Evolutionary conservation across 2,888 invertebrate species (phyloP).

Genomic region (Maniola hyperantus): DNA sequence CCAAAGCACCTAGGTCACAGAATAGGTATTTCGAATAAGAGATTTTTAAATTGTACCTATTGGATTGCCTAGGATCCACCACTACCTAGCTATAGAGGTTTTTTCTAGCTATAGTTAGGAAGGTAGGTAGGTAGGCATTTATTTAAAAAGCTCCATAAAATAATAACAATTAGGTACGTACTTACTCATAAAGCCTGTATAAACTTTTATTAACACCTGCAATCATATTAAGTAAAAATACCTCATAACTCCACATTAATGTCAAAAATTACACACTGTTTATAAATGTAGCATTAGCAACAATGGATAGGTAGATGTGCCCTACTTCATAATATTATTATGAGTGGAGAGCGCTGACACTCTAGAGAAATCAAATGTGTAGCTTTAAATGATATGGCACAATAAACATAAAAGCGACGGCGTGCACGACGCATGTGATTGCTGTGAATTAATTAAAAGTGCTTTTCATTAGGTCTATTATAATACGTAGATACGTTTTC

Average conservation of each 20-base stretch:
- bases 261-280: conserved; percentile 54
- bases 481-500: conserved; percentile 42
- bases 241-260: conserved; percentile 65
- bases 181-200: neutral
- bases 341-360: conserved; percentile 60
- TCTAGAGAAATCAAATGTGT: conserved; percentile 79
- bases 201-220: conserved; percentile 34
- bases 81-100: too few species aligned
- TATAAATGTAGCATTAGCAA: conserved; percentile 52
- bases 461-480: conserved; percentile 77
- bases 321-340: conserved; percentile 64
- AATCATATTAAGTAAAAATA: conserved; percentile 68
- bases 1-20: too few species aligned
- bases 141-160: conserved; percentile 1
- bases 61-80: too few species aligned
- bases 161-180: neutral
- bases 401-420: conserved; percentile 79
- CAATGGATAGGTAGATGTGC: conserved; percentile 25
- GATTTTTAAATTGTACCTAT: too few species aligned
- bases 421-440: conserved; percentile 72
- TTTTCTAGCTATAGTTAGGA: neutral
- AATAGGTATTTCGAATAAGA: too few species aligned
- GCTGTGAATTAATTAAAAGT: conserved; percentile 81
- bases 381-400: conserved; percentile 78
- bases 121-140: neutral